These are phyloP conservation scores for Jaculus jaculus DNA, from an alignment of 2,113 vertebrate species.

Conservation along the genomic window DNA sequence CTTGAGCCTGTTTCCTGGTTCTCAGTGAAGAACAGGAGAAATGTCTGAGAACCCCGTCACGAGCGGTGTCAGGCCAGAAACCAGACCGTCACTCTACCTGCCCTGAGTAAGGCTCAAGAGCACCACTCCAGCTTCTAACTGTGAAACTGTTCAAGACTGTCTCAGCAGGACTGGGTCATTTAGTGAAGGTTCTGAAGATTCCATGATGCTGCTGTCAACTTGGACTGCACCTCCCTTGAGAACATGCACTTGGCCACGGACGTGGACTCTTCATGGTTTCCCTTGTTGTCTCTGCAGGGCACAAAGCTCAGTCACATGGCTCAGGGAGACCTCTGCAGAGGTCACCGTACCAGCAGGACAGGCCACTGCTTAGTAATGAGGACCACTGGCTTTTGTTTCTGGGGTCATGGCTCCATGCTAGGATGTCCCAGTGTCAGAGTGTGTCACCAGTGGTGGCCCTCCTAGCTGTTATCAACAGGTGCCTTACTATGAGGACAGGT, in stretches of 20 bases:
- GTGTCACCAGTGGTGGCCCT: too few relatives aligned
- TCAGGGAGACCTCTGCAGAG: background rate
- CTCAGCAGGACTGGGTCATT: background rate
- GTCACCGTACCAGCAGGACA: accelerated
- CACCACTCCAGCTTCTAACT: background rate
- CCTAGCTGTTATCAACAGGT: background rate
- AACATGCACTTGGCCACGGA: background rate
- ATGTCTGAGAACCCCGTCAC: background rate
- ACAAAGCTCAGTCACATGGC: background rate
- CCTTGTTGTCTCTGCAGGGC: background rate
- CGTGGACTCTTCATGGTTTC: too few relatives aligned
- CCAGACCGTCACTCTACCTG: background rate
- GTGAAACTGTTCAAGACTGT: background rate
- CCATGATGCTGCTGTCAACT: background rate
- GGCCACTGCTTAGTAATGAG: too few relatives aligned
- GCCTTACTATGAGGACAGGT: background rate
- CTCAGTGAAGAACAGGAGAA: accelerated
- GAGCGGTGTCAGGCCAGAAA: too few relatives aligned
- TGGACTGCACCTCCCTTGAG: background rate
- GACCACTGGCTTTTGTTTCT: background rate
- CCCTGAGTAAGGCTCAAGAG: accelerated
- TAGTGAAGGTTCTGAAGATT: background rate
- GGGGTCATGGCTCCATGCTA: background rate
- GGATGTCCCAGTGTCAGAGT: background rate
- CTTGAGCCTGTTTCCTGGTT: background rate